Evolutionary conservation across 1,140 invertebrate genomes (phyloP).

Genomic region (Ceratosolen fusciceps): DNA sequence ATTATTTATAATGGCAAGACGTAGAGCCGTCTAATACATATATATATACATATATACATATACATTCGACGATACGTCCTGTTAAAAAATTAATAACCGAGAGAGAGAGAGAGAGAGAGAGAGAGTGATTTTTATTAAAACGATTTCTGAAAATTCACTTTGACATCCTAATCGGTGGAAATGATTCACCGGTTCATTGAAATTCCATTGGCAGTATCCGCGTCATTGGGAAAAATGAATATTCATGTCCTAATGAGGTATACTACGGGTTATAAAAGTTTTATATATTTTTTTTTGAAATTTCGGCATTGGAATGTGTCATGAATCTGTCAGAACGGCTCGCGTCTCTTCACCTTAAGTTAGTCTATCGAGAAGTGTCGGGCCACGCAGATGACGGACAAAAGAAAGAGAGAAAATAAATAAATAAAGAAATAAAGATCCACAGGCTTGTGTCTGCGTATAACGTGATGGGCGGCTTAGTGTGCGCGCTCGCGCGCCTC

Average conservation of each 20-base stretch:
- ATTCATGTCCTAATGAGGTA: conserved; percentile 26
- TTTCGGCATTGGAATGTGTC: conserved; percentile 23
- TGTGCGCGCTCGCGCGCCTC: too few relatives aligned
- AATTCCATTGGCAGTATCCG: neutral
- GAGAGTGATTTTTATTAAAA: neutral
- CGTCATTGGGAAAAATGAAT: conserved; percentile 1
- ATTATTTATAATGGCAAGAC: too few relatives aligned
- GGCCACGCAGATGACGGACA: neutral
- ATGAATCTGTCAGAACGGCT: conserved; percentile 7
- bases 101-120: too few relatives aligned
- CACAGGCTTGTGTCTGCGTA: too few relatives aligned
- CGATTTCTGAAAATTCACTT: neutral
- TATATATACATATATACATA: too few relatives aligned
- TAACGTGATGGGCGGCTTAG: too few relatives aligned
- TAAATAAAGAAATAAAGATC: neutral
- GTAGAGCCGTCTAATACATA: too few relatives aligned
- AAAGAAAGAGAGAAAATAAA: neutral
- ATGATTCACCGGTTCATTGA: conserved; percentile 23
- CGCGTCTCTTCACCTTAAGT: neutral
- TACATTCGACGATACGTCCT: too few relatives aligned
- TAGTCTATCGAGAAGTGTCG: neutral
- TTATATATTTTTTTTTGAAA: conserved; percentile 19
- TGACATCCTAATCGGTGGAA: conserved; percentile 19
- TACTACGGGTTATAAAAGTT: conserved; percentile 25
- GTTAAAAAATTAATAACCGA: too few relatives aligned